A percentile compares a stretch with the other conserved stretches of the same genome.
phyloP scores from a whole-genome alignment of 2,888 invertebrate genomes.

The Drosophila quinaria region DNA sequence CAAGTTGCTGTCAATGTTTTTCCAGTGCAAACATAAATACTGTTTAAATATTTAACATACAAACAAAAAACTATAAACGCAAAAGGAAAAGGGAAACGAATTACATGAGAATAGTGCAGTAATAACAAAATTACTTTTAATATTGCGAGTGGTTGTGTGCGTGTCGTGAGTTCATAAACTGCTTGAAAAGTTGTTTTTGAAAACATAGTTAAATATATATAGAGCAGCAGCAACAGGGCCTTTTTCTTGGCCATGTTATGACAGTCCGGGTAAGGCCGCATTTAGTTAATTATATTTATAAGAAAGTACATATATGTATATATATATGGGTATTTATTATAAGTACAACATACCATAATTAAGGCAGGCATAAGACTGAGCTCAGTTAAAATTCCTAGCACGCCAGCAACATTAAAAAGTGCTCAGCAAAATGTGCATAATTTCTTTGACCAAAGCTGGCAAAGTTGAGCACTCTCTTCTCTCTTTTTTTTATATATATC shows the following conservation, averaged over 20 bases:
- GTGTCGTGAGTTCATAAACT: slow-evolving; percentile 25
- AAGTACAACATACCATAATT: slow-evolving; percentile 27
- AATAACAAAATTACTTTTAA: slow-evolving; percentile 48
- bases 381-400: slow-evolving; percentile 53
- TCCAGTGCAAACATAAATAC: slow-evolving; percentile 15
- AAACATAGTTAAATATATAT: slow-evolving; percentile 1
- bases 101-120: slow-evolving; percentile 17
- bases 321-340: neutral
- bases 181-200: neutral
- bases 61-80: slow-evolving; percentile 2
- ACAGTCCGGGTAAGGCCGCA: slow-evolving; percentile 39
- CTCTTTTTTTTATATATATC: neutral
- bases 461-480: neutral
- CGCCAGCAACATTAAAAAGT: slow-evolving; percentile 60
- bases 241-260: slow-evolving; percentile 47
- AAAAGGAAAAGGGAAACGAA: slow-evolving; percentile 12
- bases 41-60: slow-evolving; percentile 5
- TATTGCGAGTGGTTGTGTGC: slow-evolving; percentile 1
- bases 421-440: slow-evolving; percentile 57
- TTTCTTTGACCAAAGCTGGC: slow-evolving; percentile 14
- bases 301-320: slow-evolving; percentile 7
- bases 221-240: slow-evolving; percentile 7
- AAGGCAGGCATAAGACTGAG: slow-evolving; percentile 6
- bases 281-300: slow-evolving; percentile 22
- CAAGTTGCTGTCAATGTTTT: slow-evolving; percentile 6